phyloP scores from a whole-genome alignment of 2,797 vertebrate species.

The Paramormyrops hopkinsi region DNA sequence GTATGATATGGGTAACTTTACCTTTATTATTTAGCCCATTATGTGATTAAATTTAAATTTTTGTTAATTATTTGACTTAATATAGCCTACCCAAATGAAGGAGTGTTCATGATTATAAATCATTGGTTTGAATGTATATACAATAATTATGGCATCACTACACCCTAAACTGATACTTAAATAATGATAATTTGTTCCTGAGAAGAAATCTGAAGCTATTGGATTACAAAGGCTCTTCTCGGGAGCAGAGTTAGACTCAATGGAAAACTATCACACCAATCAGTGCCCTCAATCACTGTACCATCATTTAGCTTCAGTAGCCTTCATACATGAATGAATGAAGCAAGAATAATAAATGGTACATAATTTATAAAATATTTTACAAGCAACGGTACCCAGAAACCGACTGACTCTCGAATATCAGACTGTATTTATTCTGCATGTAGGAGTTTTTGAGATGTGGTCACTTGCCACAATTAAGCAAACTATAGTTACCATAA shows the following conservation, averaged over 20 bases:
- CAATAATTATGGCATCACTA: background rate
- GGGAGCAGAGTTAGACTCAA: background rate
- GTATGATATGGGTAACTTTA: background rate
- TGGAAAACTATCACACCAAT: background rate
- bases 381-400: background rate
- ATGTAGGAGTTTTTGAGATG: background rate
- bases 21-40: background rate
- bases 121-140: background rate
- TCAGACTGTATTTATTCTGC: background rate
- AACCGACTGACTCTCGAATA: background rate
- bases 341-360: background rate
- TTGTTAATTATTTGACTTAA: background rate
- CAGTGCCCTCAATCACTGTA: background rate
- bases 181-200: background rate
- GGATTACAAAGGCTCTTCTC: background rate
- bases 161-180: background rate
- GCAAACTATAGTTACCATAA: background rate
- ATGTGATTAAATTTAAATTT: background rate
- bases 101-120: background rate
- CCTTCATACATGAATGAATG: background rate
- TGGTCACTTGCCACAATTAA: background rate
- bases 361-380: background rate
- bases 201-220: background rate
- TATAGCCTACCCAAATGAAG: background rate
- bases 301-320: background rate